Base-by-base conservation (phyloP, 2,888 invertebrate species). In the Drosophila siamana region DNA sequence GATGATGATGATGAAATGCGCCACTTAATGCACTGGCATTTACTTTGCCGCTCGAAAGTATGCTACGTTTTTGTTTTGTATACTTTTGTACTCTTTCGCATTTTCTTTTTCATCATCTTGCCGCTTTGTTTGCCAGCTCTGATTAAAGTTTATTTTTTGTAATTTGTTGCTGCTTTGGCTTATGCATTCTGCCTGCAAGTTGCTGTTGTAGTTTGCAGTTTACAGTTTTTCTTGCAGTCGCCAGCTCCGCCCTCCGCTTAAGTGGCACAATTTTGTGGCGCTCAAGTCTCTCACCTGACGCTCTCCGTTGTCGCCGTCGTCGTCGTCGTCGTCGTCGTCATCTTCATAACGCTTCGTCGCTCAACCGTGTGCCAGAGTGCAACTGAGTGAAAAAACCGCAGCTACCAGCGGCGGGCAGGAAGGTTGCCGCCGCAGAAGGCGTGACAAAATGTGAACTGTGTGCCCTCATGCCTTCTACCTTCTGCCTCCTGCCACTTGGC, bases 371-470 rank as follows among this genome's bases (percentile, higher is more conserved):
- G 66, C 54, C 88, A 56, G 74, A 68, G 83, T 86, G 85, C 88
- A 87, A 64, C 80, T 81, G 77, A 87, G 88, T 79, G 86, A 69
- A 73, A 82, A 87, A 87, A 79, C 88, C 83, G 73, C 80, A 74
- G 69, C 74, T 70, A 74, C 55, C 73, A 68, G 11, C 16, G 4
- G 1, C 19, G 1, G 30, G 8, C 22, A 24, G 28, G 8, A 22
- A 9, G 13, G 28, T 15, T 1, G n/a, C 16, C 5, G 24, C 5
- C 19, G n/a, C n/a, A 13, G n/a, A 15, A 43, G 55, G 55, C 61
- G 74, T 78, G 69, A 78, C 75, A 75, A 76, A 69, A 66, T 70
- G 56, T 62, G 72, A 77, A 55, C 61, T 60, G 41, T 50, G 46
- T 57, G 38, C 50, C 50, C 36, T n/a, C n/a, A n/a, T n/a, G n/a